These are phyloP conservation scores for Drosophila imparisetae DNA, from an alignment of 2,888 invertebrate species.

Conservation along the genomic window DNA sequence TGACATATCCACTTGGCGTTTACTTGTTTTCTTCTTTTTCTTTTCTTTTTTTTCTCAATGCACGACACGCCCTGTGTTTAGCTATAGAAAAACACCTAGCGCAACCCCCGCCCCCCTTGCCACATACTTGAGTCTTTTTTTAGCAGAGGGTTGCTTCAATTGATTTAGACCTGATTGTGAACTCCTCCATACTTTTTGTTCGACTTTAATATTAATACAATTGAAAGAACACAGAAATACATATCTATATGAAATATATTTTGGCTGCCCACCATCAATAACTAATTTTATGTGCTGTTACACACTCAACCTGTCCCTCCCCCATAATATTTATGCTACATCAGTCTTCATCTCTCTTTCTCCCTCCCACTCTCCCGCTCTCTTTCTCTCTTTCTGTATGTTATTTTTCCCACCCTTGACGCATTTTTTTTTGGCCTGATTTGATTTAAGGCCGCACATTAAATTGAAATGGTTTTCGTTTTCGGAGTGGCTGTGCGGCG, in stretches of 20 bases:
- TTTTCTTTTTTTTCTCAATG: conserved; percentile 30
- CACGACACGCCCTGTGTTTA: conserved; percentile 54
- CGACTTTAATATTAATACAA: conserved; percentile 26
- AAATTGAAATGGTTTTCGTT: conserved; percentile 48
- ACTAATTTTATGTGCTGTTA: conserved; percentile 52
- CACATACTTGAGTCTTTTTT: conserved; percentile 3
- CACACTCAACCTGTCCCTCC: conserved; percentile 4
- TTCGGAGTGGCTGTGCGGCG: neutral
- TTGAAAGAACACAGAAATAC: conserved; percentile 39
- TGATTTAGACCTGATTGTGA: conserved; percentile 13
- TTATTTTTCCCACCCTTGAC: conserved; percentile 46
- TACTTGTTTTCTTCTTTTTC: conserved; percentile 49
- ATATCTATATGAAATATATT: conserved; percentile 31
- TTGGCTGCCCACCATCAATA: conserved; percentile 45
- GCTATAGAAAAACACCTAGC: conserved; percentile 1
- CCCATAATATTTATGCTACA: conserved; percentile 14
- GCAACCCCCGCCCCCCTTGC: neutral
- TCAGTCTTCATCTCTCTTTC: neutral
- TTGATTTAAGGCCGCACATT: conserved; percentile 73
- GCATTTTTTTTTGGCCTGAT: conserved; percentile 28
- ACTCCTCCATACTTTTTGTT: conserved; percentile 11
- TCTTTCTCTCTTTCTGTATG: neutral
- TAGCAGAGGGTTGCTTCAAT: conserved; percentile 6
- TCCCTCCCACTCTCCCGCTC: neutral
- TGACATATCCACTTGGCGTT: conserved; percentile 42